phyloP scores from a whole-genome alignment of 1,140 invertebrate genomes.

The Nephila pilipes region DNA sequence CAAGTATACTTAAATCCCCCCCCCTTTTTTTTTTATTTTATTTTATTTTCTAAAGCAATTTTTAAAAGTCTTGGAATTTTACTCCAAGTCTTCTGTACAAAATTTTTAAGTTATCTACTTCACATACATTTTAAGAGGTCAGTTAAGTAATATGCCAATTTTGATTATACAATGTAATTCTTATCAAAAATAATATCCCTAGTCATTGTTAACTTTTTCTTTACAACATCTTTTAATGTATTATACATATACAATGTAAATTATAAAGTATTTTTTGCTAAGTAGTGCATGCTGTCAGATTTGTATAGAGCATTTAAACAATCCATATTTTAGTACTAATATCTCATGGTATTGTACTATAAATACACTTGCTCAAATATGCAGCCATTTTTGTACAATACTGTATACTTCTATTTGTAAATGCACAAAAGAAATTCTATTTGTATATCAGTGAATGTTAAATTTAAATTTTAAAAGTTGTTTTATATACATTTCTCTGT shows the following conservation, averaged over 20 bases:
- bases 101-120: too few species aligned
- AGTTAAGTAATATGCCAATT: not conserved
- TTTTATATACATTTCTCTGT: conserved; percentile 53
- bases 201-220: conserved; percentile 11
- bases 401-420: conserved; percentile 60
- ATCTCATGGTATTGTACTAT: conserved; percentile 41
- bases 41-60: too few species aligned
- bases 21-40: too few species aligned
- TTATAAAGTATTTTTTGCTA: conserved; percentile 44
- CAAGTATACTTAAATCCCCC: too few species aligned
- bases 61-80: too few species aligned
- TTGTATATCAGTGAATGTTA: conserved; percentile 57
- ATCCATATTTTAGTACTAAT: conserved; percentile 41
- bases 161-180: not conserved
- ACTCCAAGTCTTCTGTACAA: too few species aligned
- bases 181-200: not conserved
- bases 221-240: conserved; percentile 2
- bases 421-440: conserved; percentile 62
- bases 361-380: conserved; percentile 67
- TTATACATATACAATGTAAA: conserved; percentile 15
- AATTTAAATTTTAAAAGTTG: conserved; percentile 60
- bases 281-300: conserved; percentile 20
- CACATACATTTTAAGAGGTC: not conserved
- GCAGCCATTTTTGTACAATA: conserved; percentile 61
- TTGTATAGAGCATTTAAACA: conserved; percentile 26